A percentile compares a stretch with the other conserved stretches of the same genome.
phyloP scores from a whole-genome alignment of 2,113 vertebrate species.

The Prionailurus bengalensis region DNA sequence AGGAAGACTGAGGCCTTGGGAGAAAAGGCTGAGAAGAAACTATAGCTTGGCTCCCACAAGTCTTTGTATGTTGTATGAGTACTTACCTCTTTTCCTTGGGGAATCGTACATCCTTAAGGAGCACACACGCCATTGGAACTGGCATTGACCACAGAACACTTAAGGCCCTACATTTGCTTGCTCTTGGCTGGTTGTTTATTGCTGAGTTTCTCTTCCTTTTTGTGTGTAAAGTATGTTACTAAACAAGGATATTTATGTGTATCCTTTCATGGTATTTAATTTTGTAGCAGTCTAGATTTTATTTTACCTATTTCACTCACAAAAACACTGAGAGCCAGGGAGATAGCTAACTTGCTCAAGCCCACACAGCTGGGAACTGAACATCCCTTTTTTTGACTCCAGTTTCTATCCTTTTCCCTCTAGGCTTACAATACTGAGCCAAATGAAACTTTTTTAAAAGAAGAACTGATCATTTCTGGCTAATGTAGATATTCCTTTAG shows the following conservation, averaged over 20 bases:
- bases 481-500: neutral
- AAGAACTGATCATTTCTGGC: slow-evolving; percentile 49
- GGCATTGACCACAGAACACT: neutral
- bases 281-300: neutral
- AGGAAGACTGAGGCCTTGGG: neutral
- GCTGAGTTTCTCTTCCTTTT: neutral
- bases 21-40: neutral
- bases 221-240: neutral
- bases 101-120: rapidly evolving
- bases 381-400: neutral
- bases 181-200: neutral
- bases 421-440: neutral
- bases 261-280: neutral
- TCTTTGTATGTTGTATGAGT: neutral
- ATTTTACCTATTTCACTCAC: neutral
- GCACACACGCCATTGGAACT: rapidly evolving
- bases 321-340: neutral
- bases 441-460: neutral
- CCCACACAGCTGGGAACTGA: neutral
- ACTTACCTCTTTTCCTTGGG: neutral
- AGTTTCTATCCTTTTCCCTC: neutral
- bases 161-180: neutral
- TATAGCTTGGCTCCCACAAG: neutral
- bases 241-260: neutral
- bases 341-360: neutral